These are phyloP conservation scores for Nasonia longicornis DNA, from an alignment of 1,140 invertebrate species.

Conservation along the genomic window DNA sequence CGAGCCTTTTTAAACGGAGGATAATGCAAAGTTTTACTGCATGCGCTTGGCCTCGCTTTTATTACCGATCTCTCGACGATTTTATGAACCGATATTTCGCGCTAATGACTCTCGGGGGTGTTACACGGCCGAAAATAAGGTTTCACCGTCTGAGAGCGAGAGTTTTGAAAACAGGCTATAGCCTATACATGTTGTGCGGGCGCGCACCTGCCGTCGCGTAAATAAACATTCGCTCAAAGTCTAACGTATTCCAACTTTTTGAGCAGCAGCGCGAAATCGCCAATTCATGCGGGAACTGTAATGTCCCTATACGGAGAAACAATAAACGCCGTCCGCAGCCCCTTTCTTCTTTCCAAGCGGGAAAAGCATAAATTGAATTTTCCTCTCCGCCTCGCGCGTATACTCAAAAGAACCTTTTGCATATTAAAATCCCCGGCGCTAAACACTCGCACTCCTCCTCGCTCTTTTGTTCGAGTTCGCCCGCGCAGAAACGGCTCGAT, in stretches of 20 bases:
- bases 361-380: neutral
- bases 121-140: neutral
- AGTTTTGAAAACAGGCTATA: neutral
- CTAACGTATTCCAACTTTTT: no score
- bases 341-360: neutral
- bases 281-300: no score
- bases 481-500: neutral
- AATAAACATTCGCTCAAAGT: neutral
- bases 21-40: constrained; percentile 12
- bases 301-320: neutral
- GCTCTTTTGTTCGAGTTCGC: neutral
- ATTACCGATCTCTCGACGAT: neutral
- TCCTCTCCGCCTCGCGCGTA: neutral
- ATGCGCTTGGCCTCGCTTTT: neutral
- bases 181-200: neutral
- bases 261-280: neutral
- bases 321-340: neutral
- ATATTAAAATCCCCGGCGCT: neutral
- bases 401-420: neutral
- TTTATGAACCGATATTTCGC: neutral
- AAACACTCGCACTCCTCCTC: neutral
- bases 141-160: neutral
- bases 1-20: neutral
- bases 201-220: neutral
- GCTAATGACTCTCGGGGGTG: neutral